Evolutionary conservation across 23 tunicate genomes (phyloP), one percentile per base, ranked within the genome.

Genomic region (Aplidium turbinatum): DNA sequence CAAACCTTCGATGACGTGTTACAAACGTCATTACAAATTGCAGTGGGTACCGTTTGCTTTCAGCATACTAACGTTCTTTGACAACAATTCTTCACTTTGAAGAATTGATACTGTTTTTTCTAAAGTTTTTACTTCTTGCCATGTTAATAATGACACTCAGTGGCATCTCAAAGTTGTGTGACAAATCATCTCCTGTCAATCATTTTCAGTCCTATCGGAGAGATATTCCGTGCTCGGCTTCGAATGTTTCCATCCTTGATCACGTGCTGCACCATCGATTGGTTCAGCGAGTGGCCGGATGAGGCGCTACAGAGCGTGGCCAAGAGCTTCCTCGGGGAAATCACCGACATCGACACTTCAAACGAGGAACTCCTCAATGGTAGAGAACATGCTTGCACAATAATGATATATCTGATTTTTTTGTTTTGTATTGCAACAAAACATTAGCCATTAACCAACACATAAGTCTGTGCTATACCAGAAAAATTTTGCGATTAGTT

Each of bases 231-330:
- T 1, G 99, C 99, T 33, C 99, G 99, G 0, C 76, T 95, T n/a
- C 87, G 99, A 7, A 91, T 89, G 93, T 95, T 95, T 70, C 99
- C 99, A 3, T 95, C 99, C 0, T 68, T 95, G 35, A 89, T 95
- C 84, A 95, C 96, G 24, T 95, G 99, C 74, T 95, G 99, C 51
- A 95, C 99, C 3, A 95, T 95, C 42, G 99, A 95, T 58, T 95
- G 99, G 99, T 95, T 95, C 81, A 95, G 96, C 63, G 96, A 95
- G 63, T 95, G 99, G 99, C 99, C 99, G 39, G 78, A 89, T 32
- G 92, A 95, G 76, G 99, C 99, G 63, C 79, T 95, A 38, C 80
- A 78, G 77, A 79, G 87, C 70, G 99, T 95, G 35, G 99, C 99
- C 1, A 64, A 62, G 32, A 95, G 73, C 19, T 95, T 95, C 80